Evolutionary conservation across 37 sponge, comb jelly and placozoan species (phyloP).

Genomic region (Theonella swinhoei): DNA sequence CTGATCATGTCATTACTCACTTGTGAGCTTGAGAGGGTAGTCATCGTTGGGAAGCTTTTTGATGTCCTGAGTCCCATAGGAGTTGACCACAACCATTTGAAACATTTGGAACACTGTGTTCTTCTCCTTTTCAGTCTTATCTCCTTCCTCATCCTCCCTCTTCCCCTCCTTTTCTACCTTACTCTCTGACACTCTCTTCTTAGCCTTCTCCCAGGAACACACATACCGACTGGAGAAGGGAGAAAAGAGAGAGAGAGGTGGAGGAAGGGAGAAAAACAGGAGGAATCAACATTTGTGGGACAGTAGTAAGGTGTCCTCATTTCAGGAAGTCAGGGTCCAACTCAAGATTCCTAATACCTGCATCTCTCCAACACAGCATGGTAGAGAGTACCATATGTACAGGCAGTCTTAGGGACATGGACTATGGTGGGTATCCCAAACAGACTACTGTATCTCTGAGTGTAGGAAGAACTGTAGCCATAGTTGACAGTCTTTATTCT

Average conservation of each 20-base stretch:
- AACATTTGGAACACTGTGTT: slow-evolving; percentile 47
- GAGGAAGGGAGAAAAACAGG: too few species aligned
- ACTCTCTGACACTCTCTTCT: too few species aligned
- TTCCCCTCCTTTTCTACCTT: too few species aligned
- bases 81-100: slow-evolving; percentile 63
- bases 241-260: too few species aligned
- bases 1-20: slow-evolving; percentile 26
- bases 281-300: too few species aligned
- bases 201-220: too few species aligned
- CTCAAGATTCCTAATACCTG: too few species aligned
- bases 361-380: slow-evolving; percentile 28
- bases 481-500: slow-evolving; percentile 33
- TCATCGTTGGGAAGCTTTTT: slow-evolving; percentile 57
- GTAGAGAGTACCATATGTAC: slow-evolving; percentile 69
- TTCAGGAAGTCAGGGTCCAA: too few species aligned
- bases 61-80: slow-evolving; percentile 76
- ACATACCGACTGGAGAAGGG: too few species aligned
- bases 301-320: too few species aligned
- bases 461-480: slow-evolving; percentile 51
- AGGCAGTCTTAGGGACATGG: slow-evolving; percentile 56
- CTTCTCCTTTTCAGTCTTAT: background rate
- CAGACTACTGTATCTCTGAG: slow-evolving; percentile 46
- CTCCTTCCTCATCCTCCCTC: too few species aligned
- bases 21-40: slow-evolving; percentile 10
- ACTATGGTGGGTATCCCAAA: slow-evolving; percentile 84